phyloP scores from a whole-genome alignment of 2,113 vertebrate genomes.

The Sprattus sprattus region DNA sequence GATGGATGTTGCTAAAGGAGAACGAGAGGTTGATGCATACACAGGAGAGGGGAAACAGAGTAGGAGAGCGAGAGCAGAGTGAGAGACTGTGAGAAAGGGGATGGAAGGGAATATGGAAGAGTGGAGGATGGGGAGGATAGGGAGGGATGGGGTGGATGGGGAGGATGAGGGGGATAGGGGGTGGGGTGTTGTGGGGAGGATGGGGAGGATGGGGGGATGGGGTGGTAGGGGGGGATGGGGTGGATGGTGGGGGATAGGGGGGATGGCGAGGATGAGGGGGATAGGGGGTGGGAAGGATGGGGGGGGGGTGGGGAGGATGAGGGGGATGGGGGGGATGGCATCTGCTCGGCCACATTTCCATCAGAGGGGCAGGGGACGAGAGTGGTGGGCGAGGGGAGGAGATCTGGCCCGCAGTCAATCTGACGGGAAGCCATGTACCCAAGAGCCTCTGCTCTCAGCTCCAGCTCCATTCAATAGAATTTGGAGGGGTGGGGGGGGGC shows the following conservation, averaged over 20 bases:
- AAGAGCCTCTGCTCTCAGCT: background rate
- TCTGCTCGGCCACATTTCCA: conserved; percentile 25
- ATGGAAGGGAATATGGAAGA: background rate
- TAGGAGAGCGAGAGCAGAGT: background rate
- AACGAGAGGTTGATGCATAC: background rate
- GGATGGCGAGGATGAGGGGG: background rate
- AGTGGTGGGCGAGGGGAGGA: background rate
- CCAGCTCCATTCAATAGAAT: background rate
- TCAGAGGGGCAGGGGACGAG: background rate
- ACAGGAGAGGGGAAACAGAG: background rate
- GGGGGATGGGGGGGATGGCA: background rate
- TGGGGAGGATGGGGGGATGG: background rate
- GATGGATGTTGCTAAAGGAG: background rate
- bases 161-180: too few species aligned
- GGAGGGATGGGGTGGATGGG: too few species aligned
- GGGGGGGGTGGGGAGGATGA: background rate
- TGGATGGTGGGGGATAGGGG: background rate
- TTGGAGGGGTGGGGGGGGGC: background rate
- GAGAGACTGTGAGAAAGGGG: background rate
- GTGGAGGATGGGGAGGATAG: background rate
- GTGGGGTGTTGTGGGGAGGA: too few species aligned
- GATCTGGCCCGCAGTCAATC: background rate
- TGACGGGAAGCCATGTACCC: background rate
- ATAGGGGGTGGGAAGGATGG: background rate
- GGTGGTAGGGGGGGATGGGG: background rate